Base-by-base conservation (phyloP, 2,888 invertebrate genomes). In the Belgica antarctica region DNA sequence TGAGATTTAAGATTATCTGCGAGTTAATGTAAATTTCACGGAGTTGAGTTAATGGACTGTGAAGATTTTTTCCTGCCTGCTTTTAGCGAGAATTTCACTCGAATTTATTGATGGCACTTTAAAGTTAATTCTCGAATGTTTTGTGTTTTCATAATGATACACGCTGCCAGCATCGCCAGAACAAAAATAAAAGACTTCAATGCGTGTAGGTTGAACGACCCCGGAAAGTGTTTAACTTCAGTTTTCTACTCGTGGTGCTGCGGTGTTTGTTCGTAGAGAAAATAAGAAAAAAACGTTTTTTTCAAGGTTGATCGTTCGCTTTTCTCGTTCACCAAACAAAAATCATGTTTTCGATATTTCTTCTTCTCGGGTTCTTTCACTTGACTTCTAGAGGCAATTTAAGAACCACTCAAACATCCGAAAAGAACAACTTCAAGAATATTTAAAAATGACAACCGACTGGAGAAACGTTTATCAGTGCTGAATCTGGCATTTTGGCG, bases 161-260 rank as follows among this genome's bases (percentile, higher is more conserved):
- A 52, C 7, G 12, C 52, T n/a, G 15, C 41, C 41, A 41, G 41
- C 41, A 41, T 41, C 41, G n/a, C 41, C n/a, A 41, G 41, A 3
- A 15, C 41, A 5, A 41, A 5, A 12, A 52, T 22, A 17, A 25
- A 27, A 24, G 27, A 15, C 24, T 22, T 59, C 4, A 19, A 4
- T 59, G 25, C 59, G 24, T n/a, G 59, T 59, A 15, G 59, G 59
- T 59, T 59, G 25, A 12, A 27, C 27, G 59, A 59, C 25, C 59
- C 27, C 59, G n/a, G 12, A 12, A 12, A n/a, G 4, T 12, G 46
- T 46, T 46, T 46, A 3, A 12, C 12, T 31, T 31, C 34, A 22
- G 10, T 2, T 52, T 52, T 52, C 52, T 5, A n/a, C n/a, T n/a
- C n/a, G n/a, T n/a, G 15, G 34, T 34, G 41, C 41, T 41, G 12